Conservation (phyloP, 2,888 invertebrate species). For the Drepanosiphum platanoidis region DNA sequence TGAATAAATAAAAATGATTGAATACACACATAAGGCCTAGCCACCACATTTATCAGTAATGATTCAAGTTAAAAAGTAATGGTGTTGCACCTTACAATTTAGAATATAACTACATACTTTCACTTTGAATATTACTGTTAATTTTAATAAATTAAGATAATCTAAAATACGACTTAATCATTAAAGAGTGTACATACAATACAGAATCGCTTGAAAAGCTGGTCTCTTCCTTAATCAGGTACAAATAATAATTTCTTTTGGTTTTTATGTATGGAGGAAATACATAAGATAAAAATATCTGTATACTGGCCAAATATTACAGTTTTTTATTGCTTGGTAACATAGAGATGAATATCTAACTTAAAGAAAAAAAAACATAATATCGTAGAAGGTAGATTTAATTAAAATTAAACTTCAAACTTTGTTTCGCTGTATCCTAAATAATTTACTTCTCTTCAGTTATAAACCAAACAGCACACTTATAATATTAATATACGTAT, state of each 20-base stretch:
- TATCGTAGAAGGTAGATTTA: background rate
- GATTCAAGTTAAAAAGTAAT: conserved; percentile 34
- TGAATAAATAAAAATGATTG: conserved; percentile 33
- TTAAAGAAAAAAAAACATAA: background rate
- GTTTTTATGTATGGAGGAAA: conserved; percentile 57
- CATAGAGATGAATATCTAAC: conserved; percentile 24
- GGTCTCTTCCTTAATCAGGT: conserved; percentile 54
- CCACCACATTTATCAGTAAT: conserved; percentile 19
- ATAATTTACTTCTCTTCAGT: conserved; percentile 53
- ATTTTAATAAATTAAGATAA: conserved; percentile 50
- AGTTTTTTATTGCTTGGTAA: conserved; percentile 53
- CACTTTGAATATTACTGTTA: background rate
- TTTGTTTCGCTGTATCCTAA: conserved; percentile 33
- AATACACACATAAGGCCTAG: conserved; percentile 33
- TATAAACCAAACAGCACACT: background rate
- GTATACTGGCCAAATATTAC: conserved; percentile 59
- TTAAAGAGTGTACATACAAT: conserved; percentile 40
- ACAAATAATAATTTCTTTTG: conserved; percentile 48
- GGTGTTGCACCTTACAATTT: conserved; percentile 55
- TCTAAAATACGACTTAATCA: conserved; percentile 28
- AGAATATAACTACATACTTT: conserved; percentile 48
- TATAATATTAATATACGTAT: background rate
- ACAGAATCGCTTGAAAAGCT: conserved; percentile 41
- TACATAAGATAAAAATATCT: conserved; percentile 41
- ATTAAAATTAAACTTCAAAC: background rate